Base-by-base conservation (phyloP, 1,140 invertebrate species). In the Bombus confusus region DNA sequence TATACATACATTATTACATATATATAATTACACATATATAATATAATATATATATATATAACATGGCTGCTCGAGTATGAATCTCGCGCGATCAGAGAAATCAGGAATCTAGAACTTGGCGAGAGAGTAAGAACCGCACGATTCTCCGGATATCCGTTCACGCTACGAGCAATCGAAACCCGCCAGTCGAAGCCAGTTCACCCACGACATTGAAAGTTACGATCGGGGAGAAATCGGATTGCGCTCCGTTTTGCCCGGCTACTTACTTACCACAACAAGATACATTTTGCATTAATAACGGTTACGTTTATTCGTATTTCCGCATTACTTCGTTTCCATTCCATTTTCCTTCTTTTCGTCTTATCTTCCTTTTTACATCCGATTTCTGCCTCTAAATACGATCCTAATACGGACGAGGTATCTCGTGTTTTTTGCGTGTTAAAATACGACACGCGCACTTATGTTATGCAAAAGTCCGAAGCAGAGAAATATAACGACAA, bases 61-160 rank as follows among this genome's bases (percentile, higher is more conserved):
- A 74, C n/a, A 18, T 31, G 39, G 28, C 10, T 12, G 28, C 37
- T 13, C 13, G 39, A n/a, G 4, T 28, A n/a, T 28, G 37, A 39
- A n/a, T 64, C 69, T 64, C 66, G 76, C 66, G 59, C 34, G 80
- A 76, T 80, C 87, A 72, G 87, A 80, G 84, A 88, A 86, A 89
- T 88, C 80, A 66, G 25, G 64, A 52, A 86, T 88, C 37, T 79
- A 52, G 66, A 83, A 86, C 69, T 80, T 72, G 39, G 72, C 47
- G 59, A 13, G 73, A 59, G 73, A 59, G 41, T 43, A 39, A 39
- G 28, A n/a, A 52, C 39, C 81, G 47, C 59, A 18, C 62, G 5
- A 69, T 71, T 75, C 73, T 79, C 76, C 87, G 80, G 84, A 86
- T 84, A 87, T 84, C 73, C 80, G 69, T 66, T 66, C 66, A 28